Evolutionary conservation across 2,888 invertebrate genomes (phyloP).

Genomic region (Ornithoptera alexandrae): DNA sequence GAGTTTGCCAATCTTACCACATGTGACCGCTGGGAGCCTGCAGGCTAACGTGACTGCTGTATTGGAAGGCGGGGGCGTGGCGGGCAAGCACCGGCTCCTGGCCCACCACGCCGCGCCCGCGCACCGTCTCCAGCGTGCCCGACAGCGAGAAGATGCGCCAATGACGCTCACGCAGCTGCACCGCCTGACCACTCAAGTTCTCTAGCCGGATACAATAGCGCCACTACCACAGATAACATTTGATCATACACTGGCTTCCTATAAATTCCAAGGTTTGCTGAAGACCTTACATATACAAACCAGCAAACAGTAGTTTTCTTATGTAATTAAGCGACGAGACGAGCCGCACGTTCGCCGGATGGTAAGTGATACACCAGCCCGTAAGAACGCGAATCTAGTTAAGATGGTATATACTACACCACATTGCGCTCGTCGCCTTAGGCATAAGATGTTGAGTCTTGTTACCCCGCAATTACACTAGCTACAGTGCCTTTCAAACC

Average conservation of each 20-base stretch:
- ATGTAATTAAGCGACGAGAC: no score
- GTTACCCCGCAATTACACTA: no score
- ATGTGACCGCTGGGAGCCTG: constrained; percentile 99
- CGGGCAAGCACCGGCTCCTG: constrained; percentile 96
- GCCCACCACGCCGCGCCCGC: constrained; percentile 98
- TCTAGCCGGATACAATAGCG: constrained; percentile 98
- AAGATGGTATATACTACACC: no score
- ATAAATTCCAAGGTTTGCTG: no score
- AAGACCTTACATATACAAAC: no score
- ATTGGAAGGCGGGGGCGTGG: constrained; percentile 96
- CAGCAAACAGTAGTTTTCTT: no score
- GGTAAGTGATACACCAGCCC: no score
- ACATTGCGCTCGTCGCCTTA: no score
- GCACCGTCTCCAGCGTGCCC: constrained; percentile 95
- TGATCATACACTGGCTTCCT: not conserved
- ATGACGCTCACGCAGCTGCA: constrained; percentile 97
- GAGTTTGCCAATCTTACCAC: constrained; percentile 82
- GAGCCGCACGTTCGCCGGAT: no score
- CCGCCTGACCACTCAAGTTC: constrained; percentile 92
- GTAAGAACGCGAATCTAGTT: no score
- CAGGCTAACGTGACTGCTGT: constrained; percentile 97
- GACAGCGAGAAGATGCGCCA: constrained; percentile 98
- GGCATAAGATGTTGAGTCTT: no score
- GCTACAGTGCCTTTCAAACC: no score
- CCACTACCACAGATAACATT: constrained; percentile 81